phyloP scores from a whole-genome alignment of 2,113 vertebrate genomes.

The Panthera tigris region DNA sequence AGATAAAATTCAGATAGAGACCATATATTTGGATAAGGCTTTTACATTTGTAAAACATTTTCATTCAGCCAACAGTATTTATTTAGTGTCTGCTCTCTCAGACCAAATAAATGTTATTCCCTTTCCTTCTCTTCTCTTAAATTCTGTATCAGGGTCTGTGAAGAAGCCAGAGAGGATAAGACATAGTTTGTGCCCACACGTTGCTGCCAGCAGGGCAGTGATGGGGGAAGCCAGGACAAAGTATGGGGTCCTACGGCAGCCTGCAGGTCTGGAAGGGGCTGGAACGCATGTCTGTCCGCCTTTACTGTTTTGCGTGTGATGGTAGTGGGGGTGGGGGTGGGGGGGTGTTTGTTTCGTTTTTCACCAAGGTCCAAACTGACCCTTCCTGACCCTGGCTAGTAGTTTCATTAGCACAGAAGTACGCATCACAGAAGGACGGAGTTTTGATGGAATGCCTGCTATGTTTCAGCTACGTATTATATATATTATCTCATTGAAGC shows the following conservation, averaged over 20 bases:
- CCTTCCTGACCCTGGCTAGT: neutral
- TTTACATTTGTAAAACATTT: conserved; percentile 65
- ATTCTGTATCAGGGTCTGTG: conserved; percentile 4
- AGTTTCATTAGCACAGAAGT: conserved; percentile 5
- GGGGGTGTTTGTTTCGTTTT: conserved; percentile 36
- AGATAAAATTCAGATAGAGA: conserved; percentile 69
- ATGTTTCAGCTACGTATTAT: neutral
- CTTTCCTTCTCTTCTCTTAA: conserved; percentile 49
- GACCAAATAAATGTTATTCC: conserved; percentile 56
- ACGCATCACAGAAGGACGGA: neutral
- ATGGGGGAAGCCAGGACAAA: neutral
- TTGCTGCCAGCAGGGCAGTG: neutral
- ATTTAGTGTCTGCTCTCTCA: conserved; percentile 57
- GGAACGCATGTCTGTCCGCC: neutral
- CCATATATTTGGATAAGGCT: conserved; percentile 52
- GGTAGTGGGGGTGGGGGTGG: no score
- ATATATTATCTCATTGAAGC: neutral
- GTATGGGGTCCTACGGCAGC: neutral
- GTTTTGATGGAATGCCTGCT: neutral
- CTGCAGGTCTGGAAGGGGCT: neutral
- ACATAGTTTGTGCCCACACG: neutral
- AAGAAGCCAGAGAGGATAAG: neutral
- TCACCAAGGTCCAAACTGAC: neutral
- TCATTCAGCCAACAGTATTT: conserved; percentile 58
- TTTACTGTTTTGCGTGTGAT: neutral